These are phyloP conservation scores for Actinemys pallida DNA, from an alignment of 2,113 vertebrate species.

Conservation along the genomic window DNA sequence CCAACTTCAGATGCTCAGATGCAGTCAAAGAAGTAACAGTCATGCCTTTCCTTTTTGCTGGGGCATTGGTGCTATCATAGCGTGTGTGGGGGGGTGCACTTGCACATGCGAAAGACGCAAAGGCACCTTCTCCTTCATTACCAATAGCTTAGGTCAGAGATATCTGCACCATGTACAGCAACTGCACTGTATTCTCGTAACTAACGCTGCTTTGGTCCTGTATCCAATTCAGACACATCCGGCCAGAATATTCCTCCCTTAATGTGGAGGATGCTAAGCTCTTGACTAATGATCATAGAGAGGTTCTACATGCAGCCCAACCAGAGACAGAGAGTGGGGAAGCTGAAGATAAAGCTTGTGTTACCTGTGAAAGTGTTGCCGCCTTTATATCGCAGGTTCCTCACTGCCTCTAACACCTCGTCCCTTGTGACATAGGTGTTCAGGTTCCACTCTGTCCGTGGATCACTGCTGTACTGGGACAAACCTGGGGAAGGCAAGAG, in stretches of 20 bases:
- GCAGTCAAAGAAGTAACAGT: neutral
- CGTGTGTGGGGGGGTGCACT: neutral
- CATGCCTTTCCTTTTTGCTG: neutral
- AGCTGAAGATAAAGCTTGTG: neutral
- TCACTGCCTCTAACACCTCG: constrained; percentile 86
- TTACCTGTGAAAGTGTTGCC: constrained; percentile 96
- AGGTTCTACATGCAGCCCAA: neutral
- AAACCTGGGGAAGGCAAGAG: constrained; percentile 79
- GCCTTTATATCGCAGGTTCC: constrained; percentile 88
- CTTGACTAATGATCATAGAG: neutral
- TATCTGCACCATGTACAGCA: neutral
- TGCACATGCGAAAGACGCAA: neutral
- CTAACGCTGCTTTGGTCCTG: neutral
- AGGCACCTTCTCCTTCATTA: neutral
- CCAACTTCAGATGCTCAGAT: rapidly evolving
- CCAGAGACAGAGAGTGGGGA: neutral
- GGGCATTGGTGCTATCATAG: neutral
- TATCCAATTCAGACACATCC: neutral
- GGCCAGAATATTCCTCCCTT: neutral
- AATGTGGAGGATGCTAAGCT: neutral
- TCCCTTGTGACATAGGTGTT: constrained; percentile 84
- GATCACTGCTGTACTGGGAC: constrained; percentile 94
- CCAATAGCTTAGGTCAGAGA: neutral
- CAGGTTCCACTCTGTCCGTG: constrained; percentile 94
- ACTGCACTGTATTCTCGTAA: neutral